Evolutionary conservation across 2,888 invertebrate species (phyloP).

Genomic region (Lithophane leautieri): DNA sequence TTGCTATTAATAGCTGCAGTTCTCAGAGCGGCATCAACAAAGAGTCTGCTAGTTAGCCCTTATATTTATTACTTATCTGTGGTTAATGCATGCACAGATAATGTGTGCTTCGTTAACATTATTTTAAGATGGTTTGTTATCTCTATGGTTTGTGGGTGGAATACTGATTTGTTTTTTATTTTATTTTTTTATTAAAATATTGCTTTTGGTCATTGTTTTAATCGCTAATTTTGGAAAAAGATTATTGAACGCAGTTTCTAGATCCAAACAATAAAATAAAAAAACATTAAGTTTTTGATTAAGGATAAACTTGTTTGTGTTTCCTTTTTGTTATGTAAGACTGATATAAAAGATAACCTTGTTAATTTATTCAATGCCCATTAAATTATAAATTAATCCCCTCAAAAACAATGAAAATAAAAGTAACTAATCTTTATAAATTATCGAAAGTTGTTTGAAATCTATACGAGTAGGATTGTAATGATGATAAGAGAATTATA

Average conservation of each 20-base stretch:
- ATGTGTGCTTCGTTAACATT: conserved; percentile 56
- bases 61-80: conserved; percentile 64
- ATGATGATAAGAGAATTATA: neutral
- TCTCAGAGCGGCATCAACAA: conserved; percentile 64
- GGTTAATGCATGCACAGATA: conserved; percentile 64
- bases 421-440: conserved; percentile 9
- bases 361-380: neutral
- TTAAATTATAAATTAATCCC: conserved; percentile 20
- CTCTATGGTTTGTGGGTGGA: conserved; percentile 40
- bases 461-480: neutral
- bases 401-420: conserved; percentile 13
- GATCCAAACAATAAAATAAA: neutral
- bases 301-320: neutral
- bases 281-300: neutral
- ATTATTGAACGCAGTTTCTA: neutral
- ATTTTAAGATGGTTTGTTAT: conserved; percentile 48
- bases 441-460: conserved; percentile 40
- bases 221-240: neutral
- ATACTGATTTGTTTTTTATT: conserved; percentile 22
- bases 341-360: neutral
- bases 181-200: neutral
- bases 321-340: neutral
- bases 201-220: neutral
- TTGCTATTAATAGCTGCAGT: conserved; percentile 60
- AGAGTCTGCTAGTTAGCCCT: conserved; percentile 53